Evolutionary conservation across 2,888 invertebrate genomes (phyloP), one percentile per base, ranked within the genome.

Genomic region (Cheilosia vulpina): DNA sequence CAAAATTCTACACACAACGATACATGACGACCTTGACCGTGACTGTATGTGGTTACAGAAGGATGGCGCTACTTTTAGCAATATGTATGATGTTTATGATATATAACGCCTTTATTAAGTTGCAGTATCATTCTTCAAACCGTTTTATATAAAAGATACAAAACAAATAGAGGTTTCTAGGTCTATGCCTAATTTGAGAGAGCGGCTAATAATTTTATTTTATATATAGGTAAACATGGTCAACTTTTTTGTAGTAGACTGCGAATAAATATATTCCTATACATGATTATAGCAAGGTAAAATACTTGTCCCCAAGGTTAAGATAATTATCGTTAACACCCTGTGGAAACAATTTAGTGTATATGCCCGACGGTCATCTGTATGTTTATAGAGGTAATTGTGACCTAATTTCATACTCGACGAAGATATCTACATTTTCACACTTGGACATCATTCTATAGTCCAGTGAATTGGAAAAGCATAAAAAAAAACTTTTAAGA

Each of bases 321-420:
- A 31, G 68, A 68, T 45, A 43, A 68, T 68, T 34, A 45, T 57
- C 34, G 15, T 17, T 38, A 65, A 47, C 45, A 73, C 34, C 43
- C 60, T 38, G 60, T 60, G 43, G 21, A 65, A 41, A 34, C 21
- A 27, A 73, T 65, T 65, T 73, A 34, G 21, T 60, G 2, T 4
- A 9, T 52, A 15, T 27, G 21, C 24, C n/a, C 34, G 9, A 60
- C 31, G 43, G 2, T 55, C 38, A 34, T 31, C n/a, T n/a, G 6
- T 71, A 31, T 63, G 45, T 53, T 9, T n/a, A 62, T 69, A 38
- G 45, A 47, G 13, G 55, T 73, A 72, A 72, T 79, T 79, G 65
- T 79, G 72, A 73, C 79, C 72, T 66, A 73, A 73, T 80, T 73
- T 73, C 52, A 24, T 58, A 38, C 38, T 65, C 45, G 66, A 52